phyloP scores from a whole-genome alignment of 1,140 invertebrate genomes.

The Ctenoplectra terminalis region DNA sequence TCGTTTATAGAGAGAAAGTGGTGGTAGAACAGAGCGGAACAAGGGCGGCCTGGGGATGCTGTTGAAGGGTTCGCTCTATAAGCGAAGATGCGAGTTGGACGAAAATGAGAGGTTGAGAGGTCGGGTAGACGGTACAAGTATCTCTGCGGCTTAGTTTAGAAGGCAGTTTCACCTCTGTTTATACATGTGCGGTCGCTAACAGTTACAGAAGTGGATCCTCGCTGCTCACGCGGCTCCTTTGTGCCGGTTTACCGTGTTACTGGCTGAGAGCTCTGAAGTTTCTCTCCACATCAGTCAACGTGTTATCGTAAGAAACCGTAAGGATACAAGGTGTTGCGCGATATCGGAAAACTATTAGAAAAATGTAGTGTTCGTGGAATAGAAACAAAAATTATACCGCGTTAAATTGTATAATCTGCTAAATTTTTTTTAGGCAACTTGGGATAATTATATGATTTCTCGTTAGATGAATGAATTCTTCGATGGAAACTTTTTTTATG shows the following conservation, averaged over 20 bases:
- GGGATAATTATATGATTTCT: too few species aligned
- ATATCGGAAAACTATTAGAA: not conserved
- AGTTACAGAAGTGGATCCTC: conserved; percentile 42
- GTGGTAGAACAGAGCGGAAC: not conserved
- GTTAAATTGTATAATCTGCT: too few species aligned
- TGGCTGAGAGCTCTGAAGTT: not conserved
- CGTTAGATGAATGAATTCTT: too few species aligned
- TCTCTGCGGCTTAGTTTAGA: conserved; percentile 61
- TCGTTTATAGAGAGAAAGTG: conserved; percentile 13
- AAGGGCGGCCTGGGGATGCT: not conserved
- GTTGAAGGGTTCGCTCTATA: conserved; percentile 4
- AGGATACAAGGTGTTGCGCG: not conserved
- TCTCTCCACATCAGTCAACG: not conserved
- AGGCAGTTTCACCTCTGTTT: conserved; percentile 64
- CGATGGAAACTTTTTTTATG: too few species aligned
- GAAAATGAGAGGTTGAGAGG: conserved; percentile 61
- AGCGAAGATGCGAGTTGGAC: conserved; percentile 21
- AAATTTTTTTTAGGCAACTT: too few species aligned
- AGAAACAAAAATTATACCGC: too few species aligned
- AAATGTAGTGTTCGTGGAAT: too few species aligned
- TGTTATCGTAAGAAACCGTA: conserved; percentile 4
- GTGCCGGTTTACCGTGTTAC: conserved; percentile 30
- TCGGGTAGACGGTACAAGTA: conserved; percentile 55
- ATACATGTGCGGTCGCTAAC: conserved; percentile 62
- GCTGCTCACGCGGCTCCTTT: conserved; percentile 21